Percentiles rank a stretch among this genome's conserved stretches.
Evolutionary conservation across 2,797 vertebrate genomes (phyloP).

Genomic region (Hippopotamyrus pictus): DNA sequence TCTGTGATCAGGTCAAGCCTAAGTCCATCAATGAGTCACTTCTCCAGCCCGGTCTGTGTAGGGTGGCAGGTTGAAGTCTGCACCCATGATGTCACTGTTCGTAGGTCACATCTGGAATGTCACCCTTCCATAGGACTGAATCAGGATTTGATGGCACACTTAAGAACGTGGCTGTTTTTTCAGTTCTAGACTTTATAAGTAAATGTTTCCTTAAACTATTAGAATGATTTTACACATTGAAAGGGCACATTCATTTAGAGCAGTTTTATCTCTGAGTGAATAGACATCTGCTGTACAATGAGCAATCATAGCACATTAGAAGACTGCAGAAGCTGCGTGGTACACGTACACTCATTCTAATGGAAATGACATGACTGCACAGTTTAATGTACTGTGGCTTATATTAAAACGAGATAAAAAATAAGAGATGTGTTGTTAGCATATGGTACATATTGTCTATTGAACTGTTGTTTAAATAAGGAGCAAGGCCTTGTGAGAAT

Average conservation of each 20-base stretch:
- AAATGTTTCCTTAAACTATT: constrained; percentile 15
- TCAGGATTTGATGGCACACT: not conserved
- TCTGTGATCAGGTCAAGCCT: not conserved
- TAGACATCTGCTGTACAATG: not conserved
- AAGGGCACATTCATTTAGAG: constrained; percentile 11
- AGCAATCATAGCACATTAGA: not conserved
- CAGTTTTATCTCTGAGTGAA: not conserved
- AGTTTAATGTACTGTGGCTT: not conserved
- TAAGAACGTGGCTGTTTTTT: constrained; percentile 20
- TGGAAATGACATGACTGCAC: not conserved
- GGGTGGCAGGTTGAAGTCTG: not conserved
- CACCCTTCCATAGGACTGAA: not conserved
- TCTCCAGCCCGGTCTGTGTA: not conserved
- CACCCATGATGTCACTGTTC: not conserved
- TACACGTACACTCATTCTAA: not conserved
- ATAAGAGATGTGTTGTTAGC: not conserved
- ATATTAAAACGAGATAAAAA: not conserved
- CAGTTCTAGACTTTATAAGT: constrained; percentile 43
- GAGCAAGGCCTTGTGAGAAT: not conserved
- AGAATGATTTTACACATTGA: not conserved
- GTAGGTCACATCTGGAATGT: not conserved
- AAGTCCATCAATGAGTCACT: not conserved
- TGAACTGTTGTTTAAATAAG: constrained; percentile 1
- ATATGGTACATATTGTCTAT: not conserved
- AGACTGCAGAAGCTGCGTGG: not conserved